A percentile compares a stretch with the other conserved stretches of the same genome.
These are phyloP conservation scores for Psix sp. DNA, from an alignment of 1,140 invertebrate species.

Conservation along the genomic window DNA sequence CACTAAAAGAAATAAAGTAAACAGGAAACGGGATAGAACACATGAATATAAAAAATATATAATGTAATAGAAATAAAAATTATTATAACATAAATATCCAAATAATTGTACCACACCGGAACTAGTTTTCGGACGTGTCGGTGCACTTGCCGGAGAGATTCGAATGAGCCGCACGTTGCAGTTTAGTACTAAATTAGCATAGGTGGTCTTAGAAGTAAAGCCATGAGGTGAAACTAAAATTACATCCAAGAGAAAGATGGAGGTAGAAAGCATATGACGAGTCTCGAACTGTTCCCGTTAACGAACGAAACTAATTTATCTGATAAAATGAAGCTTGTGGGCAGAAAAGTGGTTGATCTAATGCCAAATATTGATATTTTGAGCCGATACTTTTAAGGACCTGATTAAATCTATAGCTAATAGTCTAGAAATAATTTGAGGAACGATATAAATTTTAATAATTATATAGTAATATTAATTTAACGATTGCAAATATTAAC, in stretches of 20 bases:
- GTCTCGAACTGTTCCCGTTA: slow-evolving; percentile 41
- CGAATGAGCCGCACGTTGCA: slow-evolving; percentile 49
- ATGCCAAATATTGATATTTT: slow-evolving; percentile 24
- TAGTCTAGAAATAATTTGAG: no score
- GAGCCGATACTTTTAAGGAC: not conserved
- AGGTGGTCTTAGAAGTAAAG: slow-evolving; percentile 69
- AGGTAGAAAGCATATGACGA: slow-evolving; percentile 53
- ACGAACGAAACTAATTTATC: slow-evolving; percentile 46
- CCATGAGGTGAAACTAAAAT: slow-evolving; percentile 75
- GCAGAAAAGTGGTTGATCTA: slow-evolving; percentile 6
- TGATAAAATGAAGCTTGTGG: slow-evolving; percentile 38
- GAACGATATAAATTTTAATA: no score
- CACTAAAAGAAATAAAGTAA: no score
- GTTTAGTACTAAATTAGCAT: slow-evolving; percentile 66
- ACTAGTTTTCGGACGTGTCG: slow-evolving; percentile 7
- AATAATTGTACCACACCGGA: not conserved
- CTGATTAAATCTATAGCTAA: not conserved
- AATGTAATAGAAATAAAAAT: no score
- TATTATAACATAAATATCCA: not conserved
- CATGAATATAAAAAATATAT: no score
- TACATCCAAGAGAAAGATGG: slow-evolving; percentile 67
- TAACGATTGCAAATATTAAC: no score
- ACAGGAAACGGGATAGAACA: no score
- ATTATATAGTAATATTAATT: no score
- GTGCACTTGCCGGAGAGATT: slow-evolving; percentile 23